These are phyloP conservation scores for Chymomyza fuscimana DNA, from an alignment of 2,888 invertebrate species.

Conservation along the genomic window DNA sequence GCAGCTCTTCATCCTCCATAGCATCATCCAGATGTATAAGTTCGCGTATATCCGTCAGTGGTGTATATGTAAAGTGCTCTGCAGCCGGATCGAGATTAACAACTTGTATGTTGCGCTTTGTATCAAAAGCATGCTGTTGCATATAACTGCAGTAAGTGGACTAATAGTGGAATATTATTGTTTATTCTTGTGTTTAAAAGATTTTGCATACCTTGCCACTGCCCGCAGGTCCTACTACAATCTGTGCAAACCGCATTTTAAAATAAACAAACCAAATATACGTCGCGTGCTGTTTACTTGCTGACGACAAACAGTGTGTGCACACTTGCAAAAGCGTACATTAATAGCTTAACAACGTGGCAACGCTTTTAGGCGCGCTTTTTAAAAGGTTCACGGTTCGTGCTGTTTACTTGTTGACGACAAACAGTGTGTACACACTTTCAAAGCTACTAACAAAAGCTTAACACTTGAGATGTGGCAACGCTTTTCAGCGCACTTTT, in stretches of 20 bases:
- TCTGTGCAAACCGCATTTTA: conserved; percentile 93
- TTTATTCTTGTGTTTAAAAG: neutral
- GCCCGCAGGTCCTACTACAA: conserved; percentile 98
- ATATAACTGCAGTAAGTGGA: conserved; percentile 96
- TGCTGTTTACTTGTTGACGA: too few relatives aligned
- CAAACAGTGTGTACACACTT: too few relatives aligned
- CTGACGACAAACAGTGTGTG: conserved; percentile 27
- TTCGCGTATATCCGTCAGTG: conserved; percentile 91
- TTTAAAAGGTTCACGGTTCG: too few relatives aligned
- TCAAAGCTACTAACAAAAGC: too few relatives aligned
- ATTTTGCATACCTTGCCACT: conserved; percentile 91
- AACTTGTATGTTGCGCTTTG: conserved; percentile 88
- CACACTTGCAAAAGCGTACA: neutral
- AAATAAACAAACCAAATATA: conserved; percentile 8
- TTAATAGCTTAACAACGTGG: neutral
- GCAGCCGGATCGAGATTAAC: conserved; percentile 99
- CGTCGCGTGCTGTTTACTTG: conserved; percentile 23
- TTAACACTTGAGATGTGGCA: conserved; percentile 14
- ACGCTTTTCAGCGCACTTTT: conserved; percentile 5
- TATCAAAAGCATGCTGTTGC: conserved; percentile 90
- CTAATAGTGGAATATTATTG: conserved; percentile 79
- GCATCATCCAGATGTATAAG: conserved; percentile 96
- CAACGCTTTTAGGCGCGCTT: too few relatives aligned
- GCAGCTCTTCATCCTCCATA: conserved; percentile 96
- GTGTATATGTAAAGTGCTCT: conserved; percentile 95